These are phyloP conservation scores for Bradypodion pumilum DNA, from an alignment of 2,797 vertebrate genomes.

Conservation along the genomic window DNA sequence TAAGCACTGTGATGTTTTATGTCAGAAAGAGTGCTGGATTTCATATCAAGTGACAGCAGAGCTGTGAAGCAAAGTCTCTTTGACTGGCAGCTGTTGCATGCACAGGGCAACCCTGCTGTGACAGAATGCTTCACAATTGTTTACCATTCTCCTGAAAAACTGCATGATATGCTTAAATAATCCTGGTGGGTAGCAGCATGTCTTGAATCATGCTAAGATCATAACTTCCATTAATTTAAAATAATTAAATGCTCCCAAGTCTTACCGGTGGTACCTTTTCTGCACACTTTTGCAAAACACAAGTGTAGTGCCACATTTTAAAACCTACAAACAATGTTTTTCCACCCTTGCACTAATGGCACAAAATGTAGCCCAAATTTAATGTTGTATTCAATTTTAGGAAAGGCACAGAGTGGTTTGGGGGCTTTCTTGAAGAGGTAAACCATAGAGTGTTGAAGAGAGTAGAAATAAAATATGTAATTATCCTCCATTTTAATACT, in stretches of 20 bases:
- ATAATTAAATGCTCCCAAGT: constrained; percentile 29
- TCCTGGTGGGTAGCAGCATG: constrained; percentile 16
- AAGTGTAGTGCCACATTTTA: not conserved
- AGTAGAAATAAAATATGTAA: not conserved
- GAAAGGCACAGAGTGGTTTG: not conserved
- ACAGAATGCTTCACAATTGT: constrained; percentile 35
- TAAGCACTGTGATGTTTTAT: constrained; percentile 41
- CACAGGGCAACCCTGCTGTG: constrained; percentile 10
- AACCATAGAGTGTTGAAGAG: not conserved
- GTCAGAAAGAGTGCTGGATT: constrained; percentile 37
- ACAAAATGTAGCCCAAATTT: not conserved
- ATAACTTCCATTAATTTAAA: constrained; percentile 3
- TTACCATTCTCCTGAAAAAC: constrained; percentile 46
- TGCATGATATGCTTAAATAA: not conserved
- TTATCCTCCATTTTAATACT: too few relatives aligned
- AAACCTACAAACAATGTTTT: not conserved
- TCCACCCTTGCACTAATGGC: not conserved
- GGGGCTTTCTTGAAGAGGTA: not conserved
- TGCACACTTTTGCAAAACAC: not conserved
- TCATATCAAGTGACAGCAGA: constrained; percentile 41
- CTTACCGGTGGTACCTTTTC: not conserved
- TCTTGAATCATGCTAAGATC: not conserved
- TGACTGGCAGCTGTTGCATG: constrained; percentile 43
- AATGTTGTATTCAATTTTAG: constrained; percentile 12
- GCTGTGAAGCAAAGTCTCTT: constrained; percentile 19